Conservation (phyloP, 2,888 invertebrate genomes). For the Agrochola circellaris region DNA sequence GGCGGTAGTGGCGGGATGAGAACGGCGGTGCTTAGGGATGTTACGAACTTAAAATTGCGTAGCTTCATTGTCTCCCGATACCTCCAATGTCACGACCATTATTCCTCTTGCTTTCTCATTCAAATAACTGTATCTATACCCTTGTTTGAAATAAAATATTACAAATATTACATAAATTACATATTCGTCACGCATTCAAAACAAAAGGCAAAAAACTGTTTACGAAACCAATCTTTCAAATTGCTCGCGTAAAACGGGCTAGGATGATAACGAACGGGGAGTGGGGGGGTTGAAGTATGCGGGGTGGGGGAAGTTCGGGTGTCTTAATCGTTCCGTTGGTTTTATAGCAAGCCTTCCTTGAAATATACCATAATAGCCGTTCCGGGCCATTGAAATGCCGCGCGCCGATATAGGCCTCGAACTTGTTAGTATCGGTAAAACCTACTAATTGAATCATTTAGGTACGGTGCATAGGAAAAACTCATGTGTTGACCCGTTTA, state of each 20-base stretch:
- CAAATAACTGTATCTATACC: not conserved
- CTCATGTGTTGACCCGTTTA: not conserved
- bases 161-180: not conserved
- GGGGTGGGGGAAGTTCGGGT: conserved; percentile 27
- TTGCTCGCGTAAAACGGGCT: conserved; percentile 52
- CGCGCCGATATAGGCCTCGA: not conserved
- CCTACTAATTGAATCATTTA: not conserved
- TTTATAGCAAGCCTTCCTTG: conserved; percentile 51
- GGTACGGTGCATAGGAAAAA: not conserved
- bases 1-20: not conserved
- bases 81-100: not conserved
- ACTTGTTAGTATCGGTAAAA: not conserved
- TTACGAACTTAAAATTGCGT: conserved; percentile 6
- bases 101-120: not conserved
- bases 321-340: conserved; percentile 59
- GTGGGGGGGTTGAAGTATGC: not conserved
- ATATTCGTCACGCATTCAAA: conserved; percentile 26
- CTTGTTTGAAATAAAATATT: conserved; percentile 4
- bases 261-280: conserved; percentile 37
- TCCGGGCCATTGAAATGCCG: conserved; percentile 6
- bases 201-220: conserved; percentile 48
- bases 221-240: conserved; percentile 64
- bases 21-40: not conserved
- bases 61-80: not conserved
- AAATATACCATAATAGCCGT: conserved; percentile 45